Base-by-base conservation (phyloP, 2,888 invertebrate genomes). In the Odontocolon sp. region DNA sequence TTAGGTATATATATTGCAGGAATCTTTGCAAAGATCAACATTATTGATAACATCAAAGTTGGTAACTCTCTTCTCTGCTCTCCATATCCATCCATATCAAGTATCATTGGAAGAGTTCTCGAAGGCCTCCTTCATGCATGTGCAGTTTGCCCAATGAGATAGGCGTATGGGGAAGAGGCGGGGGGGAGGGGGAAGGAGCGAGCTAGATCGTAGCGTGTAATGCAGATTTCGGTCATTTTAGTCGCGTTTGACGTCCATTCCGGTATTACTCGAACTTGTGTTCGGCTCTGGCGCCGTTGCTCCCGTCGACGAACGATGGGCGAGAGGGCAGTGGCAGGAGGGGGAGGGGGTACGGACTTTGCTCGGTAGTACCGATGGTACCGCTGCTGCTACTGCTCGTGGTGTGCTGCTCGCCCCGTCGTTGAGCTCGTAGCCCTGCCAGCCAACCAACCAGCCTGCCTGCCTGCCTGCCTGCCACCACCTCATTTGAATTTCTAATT, bases 401-500 rank as follows among this genome's bases (percentile, higher is more conserved):
- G 69, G 79, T 78, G 78, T 71, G 79, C 77, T 82, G 69, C n/a
- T n/a, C n/a, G n/a, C 74, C 80, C 77, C 79, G 66, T 64, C 73
- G 80, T 69, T 84, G 88, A 88, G 89, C 89, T 90, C 89, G 88
- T 89, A 89, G 88, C 89, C 87, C 88, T 86, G 87, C 84, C 85
- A 85, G 73, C 77, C 57, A 77, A 73, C 77, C 68, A 68, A 84
- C 82, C 86, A 83, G 87, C 86, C 78, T 79, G 81, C 82, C 84
- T 69, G 79, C 80, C 67, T 50, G 80, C 80, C 70, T 61, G 80
- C 79, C 64, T 70, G 78, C 78, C 84, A 94, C 94, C 94, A 94
- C 94, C 95, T 95, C 94, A 95, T 95, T 95, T 95, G 95, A 95
- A 95, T 95, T 95, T 95, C 95, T 95, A 95, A 95, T 95, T 95